Conservation (phyloP, 2,113 vertebrate species). For the Rynchops niger region DNA sequence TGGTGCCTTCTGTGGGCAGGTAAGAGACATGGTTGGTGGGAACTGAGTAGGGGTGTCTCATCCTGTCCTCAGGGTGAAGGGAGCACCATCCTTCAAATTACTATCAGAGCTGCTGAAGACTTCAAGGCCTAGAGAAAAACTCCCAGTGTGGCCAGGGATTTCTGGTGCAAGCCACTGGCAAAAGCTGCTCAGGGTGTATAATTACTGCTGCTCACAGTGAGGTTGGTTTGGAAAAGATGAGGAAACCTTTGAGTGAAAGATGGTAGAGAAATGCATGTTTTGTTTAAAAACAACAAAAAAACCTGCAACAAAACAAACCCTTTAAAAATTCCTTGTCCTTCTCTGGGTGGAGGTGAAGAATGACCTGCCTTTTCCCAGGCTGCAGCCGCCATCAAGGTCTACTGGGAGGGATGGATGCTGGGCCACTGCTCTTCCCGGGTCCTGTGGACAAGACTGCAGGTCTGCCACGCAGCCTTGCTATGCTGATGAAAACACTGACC, state of each 20-base stretch:
- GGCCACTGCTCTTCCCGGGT: fast-evolving
- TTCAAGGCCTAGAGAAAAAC: not conserved
- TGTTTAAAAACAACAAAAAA: not conserved
- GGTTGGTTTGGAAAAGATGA: not conserved
- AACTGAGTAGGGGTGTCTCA: no score
- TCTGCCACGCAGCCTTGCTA: not conserved
- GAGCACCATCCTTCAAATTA: fast-evolving
- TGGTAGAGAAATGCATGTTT: not conserved
- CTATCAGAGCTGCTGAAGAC: not conserved
- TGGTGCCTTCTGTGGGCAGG: fast-evolving
- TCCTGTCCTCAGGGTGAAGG: not conserved
- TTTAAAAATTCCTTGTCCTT: not conserved
- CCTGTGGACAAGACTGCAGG: not conserved
- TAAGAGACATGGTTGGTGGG: not conserved
- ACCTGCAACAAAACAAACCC: not conserved
- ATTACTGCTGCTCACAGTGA: not conserved
- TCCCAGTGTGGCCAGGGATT: fast-evolving
- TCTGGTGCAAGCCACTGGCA: not conserved
- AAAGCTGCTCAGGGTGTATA: not conserved
- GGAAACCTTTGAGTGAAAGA: not conserved
- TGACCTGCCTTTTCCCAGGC: not conserved
- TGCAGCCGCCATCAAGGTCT: not conserved
- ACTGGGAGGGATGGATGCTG: not conserved
- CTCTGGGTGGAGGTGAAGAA: not conserved
- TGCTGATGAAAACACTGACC: not conserved